Evolutionary conservation across 2,888 invertebrate species (phyloP), one percentile per base, ranked within the genome.

Genomic region (Glaucopsyche alexis): DNA sequence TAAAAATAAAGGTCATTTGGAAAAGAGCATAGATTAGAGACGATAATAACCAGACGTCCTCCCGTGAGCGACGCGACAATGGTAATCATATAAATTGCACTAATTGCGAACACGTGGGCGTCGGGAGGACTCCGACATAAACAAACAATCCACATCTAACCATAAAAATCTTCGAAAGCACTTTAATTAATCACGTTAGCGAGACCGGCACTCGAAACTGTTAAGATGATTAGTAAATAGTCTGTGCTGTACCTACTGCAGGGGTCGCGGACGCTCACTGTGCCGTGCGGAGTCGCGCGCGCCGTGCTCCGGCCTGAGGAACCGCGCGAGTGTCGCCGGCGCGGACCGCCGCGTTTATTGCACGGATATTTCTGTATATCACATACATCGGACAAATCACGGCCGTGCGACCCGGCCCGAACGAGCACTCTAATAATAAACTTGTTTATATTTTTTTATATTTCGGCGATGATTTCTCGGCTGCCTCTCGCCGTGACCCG

Each of bases 401-500:
- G 89, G 91, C 91, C 90, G 89, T 90, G 90, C 92, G 90, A 91
- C 91, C 91, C 90, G 87, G 91, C 84, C 86, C 87, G 88, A 85
- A 88, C 88, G 90, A 91, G 91, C 91, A 83, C 87, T 90, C 92
- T 92, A 93, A 89, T 91, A 87, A 91, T 93, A 93, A 90, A 87
- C 90, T 89, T 93, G 91, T 93, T 92, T 93, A 93, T 92, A 90
- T 91, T 92, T 91, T 83, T 82, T 91, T 89, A 89, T 87, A 87
- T 86, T 84, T 82, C 29, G 84, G 82, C 84, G 84, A 86, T 86
- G 84, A 88, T 85, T 88, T 86, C 85, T 87, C 60, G 60, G 60
- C 38, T 16, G 29, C 38, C 11, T 47, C 47, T 65, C 64, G 47
- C 42, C 7, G 16, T 16, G 19, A 16, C 42, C 45, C 19, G 47